These are phyloP conservation scores for Philaethria dido DNA, from an alignment of 2,888 invertebrate genomes.

Conservation along the genomic window DNA sequence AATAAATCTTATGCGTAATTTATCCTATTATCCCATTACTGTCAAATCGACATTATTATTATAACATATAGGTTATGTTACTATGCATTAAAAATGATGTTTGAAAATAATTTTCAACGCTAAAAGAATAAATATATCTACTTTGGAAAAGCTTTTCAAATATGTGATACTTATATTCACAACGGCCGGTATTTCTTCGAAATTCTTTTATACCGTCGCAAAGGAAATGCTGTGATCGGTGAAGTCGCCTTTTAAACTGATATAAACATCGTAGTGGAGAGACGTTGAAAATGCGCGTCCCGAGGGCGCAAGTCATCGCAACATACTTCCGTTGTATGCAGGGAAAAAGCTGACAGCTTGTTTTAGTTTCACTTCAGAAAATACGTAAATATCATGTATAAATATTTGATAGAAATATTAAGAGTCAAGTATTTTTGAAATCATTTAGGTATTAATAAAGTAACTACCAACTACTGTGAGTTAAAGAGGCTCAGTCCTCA, in stretches of 20 bases:
- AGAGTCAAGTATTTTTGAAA: background rate
- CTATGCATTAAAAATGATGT: background rate
- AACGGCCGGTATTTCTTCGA: conserved; percentile 59
- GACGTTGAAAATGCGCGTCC: conserved; percentile 48
- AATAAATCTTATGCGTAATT: background rate
- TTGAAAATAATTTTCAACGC: background rate
- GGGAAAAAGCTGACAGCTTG: conserved; percentile 46
- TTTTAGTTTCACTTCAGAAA: conserved; percentile 30
- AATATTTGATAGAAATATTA: background rate
- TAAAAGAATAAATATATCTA: conserved; percentile 3
- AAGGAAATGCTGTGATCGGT: conserved; percentile 67
- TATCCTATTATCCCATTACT: background rate
- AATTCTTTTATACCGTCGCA: conserved; percentile 64
- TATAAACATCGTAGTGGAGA: conserved; percentile 61
- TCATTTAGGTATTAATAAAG: background rate
- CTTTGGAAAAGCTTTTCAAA: conserved; percentile 34
- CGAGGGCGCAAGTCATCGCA: conserved; percentile 56
- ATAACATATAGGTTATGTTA: background rate
- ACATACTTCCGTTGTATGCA: conserved; percentile 67
- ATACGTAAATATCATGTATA: conserved; percentile 19
- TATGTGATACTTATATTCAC: conserved; percentile 54
- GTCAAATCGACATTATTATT: background rate
- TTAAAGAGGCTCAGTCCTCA: background rate
- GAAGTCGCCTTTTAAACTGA: conserved; percentile 72
- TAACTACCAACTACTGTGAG: too few relatives aligned